A percentile compares a stretch with the other conserved stretches of the same genome.
phyloP scores from a whole-genome alignment of 2,797 vertebrate genomes.

The Eidolon dupreanum region DNA sequence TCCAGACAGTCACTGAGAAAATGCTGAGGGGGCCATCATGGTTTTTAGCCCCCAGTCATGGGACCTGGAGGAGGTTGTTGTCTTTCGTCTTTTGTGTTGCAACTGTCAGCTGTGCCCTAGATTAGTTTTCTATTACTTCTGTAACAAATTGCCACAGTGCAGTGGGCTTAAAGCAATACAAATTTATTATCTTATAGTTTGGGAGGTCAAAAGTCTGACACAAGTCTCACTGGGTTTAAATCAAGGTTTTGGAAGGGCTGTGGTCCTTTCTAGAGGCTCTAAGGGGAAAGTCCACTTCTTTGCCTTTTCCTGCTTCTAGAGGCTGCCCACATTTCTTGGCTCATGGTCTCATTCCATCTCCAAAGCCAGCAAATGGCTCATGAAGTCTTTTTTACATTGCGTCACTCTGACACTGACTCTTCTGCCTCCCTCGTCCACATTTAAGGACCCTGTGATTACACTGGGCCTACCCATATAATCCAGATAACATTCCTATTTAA shows the following conservation, averaged over 20 bases:
- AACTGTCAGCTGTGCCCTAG: not conserved
- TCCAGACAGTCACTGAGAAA: not conserved
- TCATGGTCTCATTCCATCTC: not conserved
- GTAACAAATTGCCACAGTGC: not conserved
- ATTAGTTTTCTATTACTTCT: not conserved
- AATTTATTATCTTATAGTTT: not conserved
- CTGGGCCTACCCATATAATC: not conserved
- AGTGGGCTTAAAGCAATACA: not conserved
- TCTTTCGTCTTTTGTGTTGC: not conserved
- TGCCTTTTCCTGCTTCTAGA: not conserved
- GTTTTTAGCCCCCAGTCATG: not conserved
- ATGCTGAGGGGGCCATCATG: not conserved
- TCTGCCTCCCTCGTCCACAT: not conserved
- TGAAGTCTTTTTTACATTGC: not conserved
- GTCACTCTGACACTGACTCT: not conserved
- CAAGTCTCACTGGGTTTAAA: not conserved
- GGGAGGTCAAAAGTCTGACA: not conserved
- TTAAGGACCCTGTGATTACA: not conserved
- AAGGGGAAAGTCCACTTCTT: not conserved
- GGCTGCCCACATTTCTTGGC: not conserved
- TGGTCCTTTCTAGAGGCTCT: not conserved
- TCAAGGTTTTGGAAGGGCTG: not conserved
- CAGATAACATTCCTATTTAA: not conserved
- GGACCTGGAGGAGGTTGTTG: not conserved
- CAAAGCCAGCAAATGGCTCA: not conserved